phyloP scores from a whole-genome alignment of 2,888 invertebrate genomes.

The Noctua janthe region DNA sequence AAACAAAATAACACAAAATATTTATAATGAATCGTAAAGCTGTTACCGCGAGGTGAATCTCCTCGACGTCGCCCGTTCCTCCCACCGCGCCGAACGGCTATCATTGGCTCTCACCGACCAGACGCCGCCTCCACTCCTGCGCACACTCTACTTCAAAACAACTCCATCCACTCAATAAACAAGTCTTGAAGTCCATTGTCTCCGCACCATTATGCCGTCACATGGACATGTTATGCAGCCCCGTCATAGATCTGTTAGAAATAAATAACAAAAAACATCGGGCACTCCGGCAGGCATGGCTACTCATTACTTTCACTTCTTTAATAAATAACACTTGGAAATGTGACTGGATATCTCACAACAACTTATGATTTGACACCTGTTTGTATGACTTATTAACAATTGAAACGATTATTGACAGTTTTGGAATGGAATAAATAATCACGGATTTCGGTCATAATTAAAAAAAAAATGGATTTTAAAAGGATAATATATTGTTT shows the following conservation, averaged over 20 bases:
- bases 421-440: not conserved
- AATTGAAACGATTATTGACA: constrained; percentile 1
- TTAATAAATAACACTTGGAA: constrained; percentile 57
- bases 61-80: constrained; percentile 79
- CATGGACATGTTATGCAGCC: constrained; percentile 79
- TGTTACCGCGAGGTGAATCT: constrained; percentile 80
- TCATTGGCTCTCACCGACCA: constrained; percentile 83
- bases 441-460: not conserved
- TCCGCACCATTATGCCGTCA: constrained; percentile 85
- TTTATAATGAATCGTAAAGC: constrained; percentile 78
- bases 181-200: constrained; percentile 89
- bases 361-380: constrained; percentile 43
- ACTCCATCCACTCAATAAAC: constrained; percentile 89
- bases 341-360: constrained; percentile 31
- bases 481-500: not conserved
- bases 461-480: not conserved
- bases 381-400: constrained; percentile 32
- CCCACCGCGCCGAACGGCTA: constrained; percentile 83
- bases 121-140: constrained; percentile 88
- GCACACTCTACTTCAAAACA: constrained; percentile 87
- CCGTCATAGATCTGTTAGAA: constrained; percentile 84
- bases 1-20: constrained; percentile 72
- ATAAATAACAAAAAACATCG: constrained; percentile 78
- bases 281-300: constrained; percentile 62
- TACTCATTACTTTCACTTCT: constrained; percentile 75